These are phyloP conservation scores for Seriola aureovittata DNA, from an alignment of 2,113 vertebrate genomes.

Conservation along the genomic window DNA sequence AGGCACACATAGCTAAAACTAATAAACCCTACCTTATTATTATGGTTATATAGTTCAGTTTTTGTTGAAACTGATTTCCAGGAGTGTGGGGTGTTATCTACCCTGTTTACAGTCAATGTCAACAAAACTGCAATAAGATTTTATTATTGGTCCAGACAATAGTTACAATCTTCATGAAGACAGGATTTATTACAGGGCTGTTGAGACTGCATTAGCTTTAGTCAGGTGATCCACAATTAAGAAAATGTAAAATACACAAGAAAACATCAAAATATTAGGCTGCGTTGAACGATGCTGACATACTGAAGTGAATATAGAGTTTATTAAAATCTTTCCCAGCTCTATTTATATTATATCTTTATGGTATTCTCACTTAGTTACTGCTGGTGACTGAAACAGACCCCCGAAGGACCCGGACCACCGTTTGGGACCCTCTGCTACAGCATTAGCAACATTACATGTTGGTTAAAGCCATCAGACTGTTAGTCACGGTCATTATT, in stretches of 20 bases:
- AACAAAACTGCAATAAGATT: not conserved
- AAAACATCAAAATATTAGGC: not conserved
- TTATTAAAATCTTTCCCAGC: not conserved
- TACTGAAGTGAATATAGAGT: not conserved
- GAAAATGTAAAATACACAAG: not conserved
- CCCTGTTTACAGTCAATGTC: not conserved
- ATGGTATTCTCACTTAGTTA: not conserved
- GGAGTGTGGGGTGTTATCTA: not conserved
- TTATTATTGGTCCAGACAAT: not conserved
- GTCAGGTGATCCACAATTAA: not conserved
- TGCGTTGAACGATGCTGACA: not conserved
- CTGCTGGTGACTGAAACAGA: not conserved
- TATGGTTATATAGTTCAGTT: not conserved
- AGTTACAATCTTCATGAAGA: not conserved
- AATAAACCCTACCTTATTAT: not conserved
- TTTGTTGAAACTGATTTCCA: not conserved
- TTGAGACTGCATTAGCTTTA: not conserved
- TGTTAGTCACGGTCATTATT: not conserved
- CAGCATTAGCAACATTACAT: not conserved
- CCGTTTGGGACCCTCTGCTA: not conserved
- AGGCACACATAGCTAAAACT: not conserved
- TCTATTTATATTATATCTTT: not conserved
- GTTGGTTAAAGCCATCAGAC: not conserved
- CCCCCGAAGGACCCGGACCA: conserved; percentile 21
- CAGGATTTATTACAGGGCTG: not conserved